Conservation (phyloP, 2,797 vertebrate species). For the Bradypodion pumilum region DNA sequence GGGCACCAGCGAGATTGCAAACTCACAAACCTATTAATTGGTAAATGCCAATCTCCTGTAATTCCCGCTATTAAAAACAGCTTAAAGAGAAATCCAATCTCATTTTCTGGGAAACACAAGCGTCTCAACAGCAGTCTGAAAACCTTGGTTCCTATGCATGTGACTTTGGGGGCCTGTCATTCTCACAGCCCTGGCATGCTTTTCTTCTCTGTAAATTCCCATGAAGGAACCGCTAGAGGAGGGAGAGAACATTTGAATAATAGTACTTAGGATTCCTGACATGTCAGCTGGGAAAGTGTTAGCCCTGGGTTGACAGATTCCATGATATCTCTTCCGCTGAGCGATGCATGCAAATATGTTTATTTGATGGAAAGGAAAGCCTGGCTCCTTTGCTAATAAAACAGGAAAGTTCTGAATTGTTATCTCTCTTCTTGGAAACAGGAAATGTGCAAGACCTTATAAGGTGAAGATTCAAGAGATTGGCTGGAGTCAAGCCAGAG, state of each 20-base stretch:
- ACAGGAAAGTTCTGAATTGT: background rate
- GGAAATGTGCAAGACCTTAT: background rate
- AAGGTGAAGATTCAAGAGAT: background rate
- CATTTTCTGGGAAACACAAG: slow-evolving; percentile 62
- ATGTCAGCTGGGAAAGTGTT: background rate
- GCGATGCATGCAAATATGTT: background rate
- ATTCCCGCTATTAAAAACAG: slow-evolving; percentile 78
- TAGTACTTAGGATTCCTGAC: background rate
- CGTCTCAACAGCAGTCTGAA: slow-evolving; percentile 61
- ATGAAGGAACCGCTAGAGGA: background rate
- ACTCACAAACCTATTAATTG: slow-evolving; percentile 50
- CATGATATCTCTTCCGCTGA: fast-evolving
- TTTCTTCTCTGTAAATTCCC: slow-evolving; percentile 9
- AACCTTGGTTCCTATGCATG: slow-evolving; percentile 56
- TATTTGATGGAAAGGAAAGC: background rate
- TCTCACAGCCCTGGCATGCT: slow-evolving; percentile 31
- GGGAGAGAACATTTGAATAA: slow-evolving; percentile 21
- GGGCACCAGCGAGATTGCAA: slow-evolving; percentile 61
- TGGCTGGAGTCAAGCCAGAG: background rate
- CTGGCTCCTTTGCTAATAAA: background rate
- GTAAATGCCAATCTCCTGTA: slow-evolving; percentile 63
- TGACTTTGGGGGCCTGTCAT: slow-evolving; percentile 40
- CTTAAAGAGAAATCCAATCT: slow-evolving; percentile 72
- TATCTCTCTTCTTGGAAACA: background rate
- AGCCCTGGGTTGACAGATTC: slow-evolving; percentile 27